phyloP scores from a whole-genome alignment of 1,140 invertebrate genomes.

The Chymomyza costata region DNA sequence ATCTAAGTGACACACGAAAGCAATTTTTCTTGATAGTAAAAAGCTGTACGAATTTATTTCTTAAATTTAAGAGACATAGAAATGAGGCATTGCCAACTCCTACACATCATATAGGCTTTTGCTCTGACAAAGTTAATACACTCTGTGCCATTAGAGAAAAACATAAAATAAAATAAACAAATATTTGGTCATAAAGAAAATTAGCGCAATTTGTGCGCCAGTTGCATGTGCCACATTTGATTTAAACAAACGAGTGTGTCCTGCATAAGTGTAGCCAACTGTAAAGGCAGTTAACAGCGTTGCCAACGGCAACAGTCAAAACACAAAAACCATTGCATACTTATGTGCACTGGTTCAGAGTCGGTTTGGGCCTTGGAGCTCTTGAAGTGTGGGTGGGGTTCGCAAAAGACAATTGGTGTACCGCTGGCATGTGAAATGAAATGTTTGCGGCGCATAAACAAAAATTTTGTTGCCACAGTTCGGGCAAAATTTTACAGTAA shows the following conservation, averaged over 20 bases:
- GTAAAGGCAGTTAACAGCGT: conserved; percentile 43
- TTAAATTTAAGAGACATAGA: too few species aligned
- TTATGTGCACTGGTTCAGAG: conserved; percentile 48
- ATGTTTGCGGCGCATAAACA: conserved; percentile 71
- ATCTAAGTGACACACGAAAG: too few species aligned
- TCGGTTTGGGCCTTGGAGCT: too few species aligned
- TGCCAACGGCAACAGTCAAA: conserved; percentile 23
- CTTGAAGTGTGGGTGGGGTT: too few species aligned
- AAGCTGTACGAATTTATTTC: too few species aligned
- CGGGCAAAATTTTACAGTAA: conserved; percentile 31
- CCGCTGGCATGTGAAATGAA: conserved; percentile 48
- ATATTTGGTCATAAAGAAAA: conserved; percentile 58
- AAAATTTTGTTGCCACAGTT: conserved; percentile 57
- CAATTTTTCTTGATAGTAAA: too few species aligned
- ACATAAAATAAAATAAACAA: conserved; percentile 26
- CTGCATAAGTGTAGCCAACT: conserved; percentile 29
- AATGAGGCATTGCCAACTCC: too few species aligned
- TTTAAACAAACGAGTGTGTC: conserved; percentile 52
- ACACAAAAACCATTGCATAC: conserved; percentile 34
- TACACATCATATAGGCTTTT: too few species aligned
- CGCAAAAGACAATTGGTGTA: too few species aligned
- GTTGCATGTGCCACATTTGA: conserved; percentile 53
- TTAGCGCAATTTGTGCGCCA: conserved; percentile 62
- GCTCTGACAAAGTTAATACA: too few species aligned
- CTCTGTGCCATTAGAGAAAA: conserved; percentile 17